Evolutionary conservation across 2,888 invertebrate species (phyloP).

Genomic region (Tetragonula carbonaria): DNA sequence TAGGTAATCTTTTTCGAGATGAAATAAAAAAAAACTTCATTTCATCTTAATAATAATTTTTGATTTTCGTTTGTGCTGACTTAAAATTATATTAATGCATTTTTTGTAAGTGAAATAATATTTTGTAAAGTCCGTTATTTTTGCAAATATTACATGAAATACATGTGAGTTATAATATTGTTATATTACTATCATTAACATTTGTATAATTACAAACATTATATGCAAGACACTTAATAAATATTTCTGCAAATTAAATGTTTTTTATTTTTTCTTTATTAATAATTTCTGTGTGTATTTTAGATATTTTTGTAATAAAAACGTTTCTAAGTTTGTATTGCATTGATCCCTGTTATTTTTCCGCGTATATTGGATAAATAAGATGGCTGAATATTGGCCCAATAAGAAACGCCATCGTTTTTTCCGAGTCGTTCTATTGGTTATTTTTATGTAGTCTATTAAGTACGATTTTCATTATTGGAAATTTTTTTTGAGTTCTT

Average conservation of each 20-base stretch:
- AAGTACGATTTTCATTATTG: slow-evolving; percentile 49
- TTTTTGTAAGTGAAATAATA: slow-evolving; percentile 23
- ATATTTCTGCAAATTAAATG: slow-evolving; percentile 65
- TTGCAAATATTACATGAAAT: slow-evolving; percentile 51
- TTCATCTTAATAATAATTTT: not conserved
- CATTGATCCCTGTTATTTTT: slow-evolving; percentile 3
- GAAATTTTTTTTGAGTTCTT: slow-evolving; percentile 27
- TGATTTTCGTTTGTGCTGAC: slow-evolving; percentile 15
- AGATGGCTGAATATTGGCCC: slow-evolving; percentile 7
- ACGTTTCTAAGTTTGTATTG: not conserved
- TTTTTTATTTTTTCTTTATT: not conserved
- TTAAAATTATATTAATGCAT: slow-evolving; percentile 32
- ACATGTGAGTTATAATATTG: slow-evolving; percentile 42
- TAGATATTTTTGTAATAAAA: not conserved
- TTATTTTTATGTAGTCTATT: slow-evolving; percentile 5
- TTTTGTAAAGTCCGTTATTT: slow-evolving; percentile 14
- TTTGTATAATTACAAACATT: slow-evolving; percentile 56
- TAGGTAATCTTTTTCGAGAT: not conserved
- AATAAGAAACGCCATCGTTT: slow-evolving; percentile 28
- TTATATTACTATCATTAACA: slow-evolving; percentile 61
- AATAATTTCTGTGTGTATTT: not conserved
- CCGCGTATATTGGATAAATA: slow-evolving; percentile 10
- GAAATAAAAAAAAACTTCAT: not conserved
- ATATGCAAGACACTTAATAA: slow-evolving; percentile 68
- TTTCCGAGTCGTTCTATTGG: slow-evolving; percentile 24